These are phyloP conservation scores for Oncorhynchus masou DNA, from an alignment of 2,113 vertebrate species.

Conservation along the genomic window DNA sequence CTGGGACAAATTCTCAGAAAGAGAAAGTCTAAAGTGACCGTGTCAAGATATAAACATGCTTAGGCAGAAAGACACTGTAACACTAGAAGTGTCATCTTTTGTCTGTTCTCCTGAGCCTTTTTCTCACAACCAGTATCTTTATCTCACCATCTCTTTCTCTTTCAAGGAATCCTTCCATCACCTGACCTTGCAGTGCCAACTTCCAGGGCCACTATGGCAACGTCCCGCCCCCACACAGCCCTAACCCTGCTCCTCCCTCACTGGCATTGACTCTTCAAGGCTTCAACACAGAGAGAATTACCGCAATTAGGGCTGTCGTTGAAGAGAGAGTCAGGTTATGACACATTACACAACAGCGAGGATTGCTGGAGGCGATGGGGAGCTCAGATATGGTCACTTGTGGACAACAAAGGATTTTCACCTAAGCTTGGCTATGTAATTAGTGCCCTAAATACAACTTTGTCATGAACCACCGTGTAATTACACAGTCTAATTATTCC, in stretches of 20 bases:
- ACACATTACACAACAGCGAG: slow-evolving; percentile 49
- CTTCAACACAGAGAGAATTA: slow-evolving; percentile 32
- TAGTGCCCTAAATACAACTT: slow-evolving; percentile 50
- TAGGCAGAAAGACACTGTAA: background rate
- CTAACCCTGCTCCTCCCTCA: slow-evolving; percentile 7
- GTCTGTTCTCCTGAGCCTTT: background rate
- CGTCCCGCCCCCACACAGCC: slow-evolving; percentile 7
- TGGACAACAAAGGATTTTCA: slow-evolving; percentile 55
- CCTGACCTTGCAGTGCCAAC: background rate
- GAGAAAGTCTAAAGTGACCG: background rate
- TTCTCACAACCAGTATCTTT: background rate
- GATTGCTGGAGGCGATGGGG: slow-evolving; percentile 38
- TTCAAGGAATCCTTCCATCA: background rate
- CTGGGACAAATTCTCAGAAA: background rate
- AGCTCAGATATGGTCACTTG: slow-evolving; percentile 49
- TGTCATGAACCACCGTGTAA: slow-evolving; percentile 53
- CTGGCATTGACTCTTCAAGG: slow-evolving; percentile 16
- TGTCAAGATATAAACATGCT: background rate
- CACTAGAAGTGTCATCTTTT: background rate
- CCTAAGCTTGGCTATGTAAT: slow-evolving; percentile 45
- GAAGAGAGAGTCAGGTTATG: slow-evolving; percentile 45
- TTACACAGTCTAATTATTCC: slow-evolving; percentile 56
- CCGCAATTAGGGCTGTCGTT: slow-evolving; percentile 43
- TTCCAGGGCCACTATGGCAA: slow-evolving; percentile 9
- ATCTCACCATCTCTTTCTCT: background rate